These are phyloP conservation scores for Andricus quercusramuli DNA, from an alignment of 2,888 invertebrate species.

Conservation along the genomic window DNA sequence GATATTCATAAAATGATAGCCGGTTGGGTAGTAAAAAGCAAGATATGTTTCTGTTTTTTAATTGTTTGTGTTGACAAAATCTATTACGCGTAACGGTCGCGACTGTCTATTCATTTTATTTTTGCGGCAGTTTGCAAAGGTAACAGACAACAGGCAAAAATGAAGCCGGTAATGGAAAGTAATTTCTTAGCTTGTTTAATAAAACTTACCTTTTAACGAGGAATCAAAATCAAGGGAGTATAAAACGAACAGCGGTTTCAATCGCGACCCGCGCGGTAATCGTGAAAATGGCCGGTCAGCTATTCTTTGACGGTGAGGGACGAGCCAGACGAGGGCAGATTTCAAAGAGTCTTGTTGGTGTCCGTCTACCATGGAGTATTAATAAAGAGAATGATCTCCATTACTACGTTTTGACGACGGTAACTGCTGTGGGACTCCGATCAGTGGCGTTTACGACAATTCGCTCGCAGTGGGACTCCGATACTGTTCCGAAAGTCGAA, in stretches of 20 bases:
- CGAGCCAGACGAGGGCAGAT: no score
- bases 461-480: no score
- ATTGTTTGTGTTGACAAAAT: not conserved
- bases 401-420: no score
- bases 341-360: no score
- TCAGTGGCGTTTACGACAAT: no score
- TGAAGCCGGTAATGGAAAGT: not conserved
- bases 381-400: no score
- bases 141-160: not conserved
- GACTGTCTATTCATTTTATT: not conserved
- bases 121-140: not conserved
- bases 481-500: no score
- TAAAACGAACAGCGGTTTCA: not conserved
- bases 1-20: not conserved
- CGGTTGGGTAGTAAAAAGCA: not conserved
- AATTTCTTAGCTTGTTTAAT: no score
- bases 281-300: not conserved
- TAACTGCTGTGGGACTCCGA: no score
- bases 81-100: not conserved
- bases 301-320: no score
- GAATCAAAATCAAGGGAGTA: not conserved
- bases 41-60: not conserved
- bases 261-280: constrained; percentile 1
- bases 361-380: no score
- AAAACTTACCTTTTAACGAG: constrained; percentile 3